phyloP scores from a whole-genome alignment of 2,797 vertebrate genomes.

The Lepus oiostolus region DNA sequence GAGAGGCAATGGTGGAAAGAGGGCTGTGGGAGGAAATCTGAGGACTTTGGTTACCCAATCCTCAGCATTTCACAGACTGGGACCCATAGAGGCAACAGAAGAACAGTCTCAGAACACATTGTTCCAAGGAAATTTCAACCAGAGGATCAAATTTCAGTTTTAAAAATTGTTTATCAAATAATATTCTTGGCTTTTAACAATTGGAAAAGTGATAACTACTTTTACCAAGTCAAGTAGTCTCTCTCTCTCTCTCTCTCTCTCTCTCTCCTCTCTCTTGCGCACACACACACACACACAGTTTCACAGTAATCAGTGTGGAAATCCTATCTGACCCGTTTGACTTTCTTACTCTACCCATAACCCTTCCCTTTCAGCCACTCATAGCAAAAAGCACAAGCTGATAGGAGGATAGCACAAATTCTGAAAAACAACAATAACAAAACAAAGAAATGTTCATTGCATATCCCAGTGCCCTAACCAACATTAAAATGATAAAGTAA shows the following conservation, averaged over 20 bases:
- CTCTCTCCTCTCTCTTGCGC: not conserved
- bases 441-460: not conserved
- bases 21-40: fast-evolving
- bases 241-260: not conserved
- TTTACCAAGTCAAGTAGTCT: not conserved
- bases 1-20: not conserved
- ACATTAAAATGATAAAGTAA: constrained; percentile 1
- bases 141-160: constrained; percentile 39
- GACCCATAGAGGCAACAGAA: not conserved
- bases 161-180: constrained; percentile 1
- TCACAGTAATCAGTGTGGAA: not conserved
- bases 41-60: not conserved
- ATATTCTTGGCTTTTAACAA: not conserved
- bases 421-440: not conserved
- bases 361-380: not conserved
- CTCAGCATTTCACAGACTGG: not conserved
- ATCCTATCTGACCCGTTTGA: not conserved
- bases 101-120: not conserved
- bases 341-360: not conserved
- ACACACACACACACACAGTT: not conserved
- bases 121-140: constrained; percentile 15
- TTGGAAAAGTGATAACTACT: not conserved
- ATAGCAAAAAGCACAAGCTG: not conserved
- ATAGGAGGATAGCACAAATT: not conserved
- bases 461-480: not conserved